phyloP scores from a whole-genome alignment of 2,797 vertebrate genomes.

The Premnoplex brunnescens region DNA sequence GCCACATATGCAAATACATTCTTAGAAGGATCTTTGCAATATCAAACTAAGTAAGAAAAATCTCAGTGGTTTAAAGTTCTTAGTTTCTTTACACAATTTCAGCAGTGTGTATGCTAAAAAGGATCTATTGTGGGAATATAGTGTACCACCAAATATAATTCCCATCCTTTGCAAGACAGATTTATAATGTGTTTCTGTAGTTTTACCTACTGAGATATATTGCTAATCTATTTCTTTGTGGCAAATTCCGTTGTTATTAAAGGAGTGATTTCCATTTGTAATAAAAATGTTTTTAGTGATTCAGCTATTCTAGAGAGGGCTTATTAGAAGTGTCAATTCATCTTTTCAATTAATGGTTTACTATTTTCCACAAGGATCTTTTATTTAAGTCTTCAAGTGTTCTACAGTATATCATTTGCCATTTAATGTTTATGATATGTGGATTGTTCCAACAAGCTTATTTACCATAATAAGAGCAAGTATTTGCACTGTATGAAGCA shows the following conservation, averaged over 20 bases:
- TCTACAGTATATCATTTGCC: neutral
- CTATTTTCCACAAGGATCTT: neutral
- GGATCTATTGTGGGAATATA: neutral
- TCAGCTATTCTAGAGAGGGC: neutral
- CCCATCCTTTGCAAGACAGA: neutral
- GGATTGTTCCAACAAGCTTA: slow-evolving; percentile 26
- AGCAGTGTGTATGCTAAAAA: neutral
- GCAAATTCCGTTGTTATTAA: slow-evolving; percentile 13
- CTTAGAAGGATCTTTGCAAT: neutral
- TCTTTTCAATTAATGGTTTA: slow-evolving; percentile 37
- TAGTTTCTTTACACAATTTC: neutral
- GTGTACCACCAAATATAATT: neutral
- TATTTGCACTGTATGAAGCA: neutral
- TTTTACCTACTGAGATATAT: slow-evolving; percentile 39
- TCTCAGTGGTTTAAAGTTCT: neutral
- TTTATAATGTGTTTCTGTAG: neutral
- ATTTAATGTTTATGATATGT: slow-evolving; percentile 34
- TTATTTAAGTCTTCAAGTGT: slow-evolving; percentile 25
- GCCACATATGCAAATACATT: neutral
- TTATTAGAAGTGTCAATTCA: slow-evolving; percentile 11
- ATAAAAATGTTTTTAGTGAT: slow-evolving; percentile 32
- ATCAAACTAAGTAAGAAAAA: neutral
- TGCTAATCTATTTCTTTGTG: slow-evolving; percentile 27
- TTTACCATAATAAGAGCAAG: slow-evolving; percentile 18
- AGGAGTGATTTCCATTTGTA: slow-evolving; percentile 19